A percentile compares a stretch with the other conserved stretches of the same genome.
Evolutionary conservation across 92 coral and sea anemone species (phyloP).

Genomic region (Parazoanthus darwini): DNA sequence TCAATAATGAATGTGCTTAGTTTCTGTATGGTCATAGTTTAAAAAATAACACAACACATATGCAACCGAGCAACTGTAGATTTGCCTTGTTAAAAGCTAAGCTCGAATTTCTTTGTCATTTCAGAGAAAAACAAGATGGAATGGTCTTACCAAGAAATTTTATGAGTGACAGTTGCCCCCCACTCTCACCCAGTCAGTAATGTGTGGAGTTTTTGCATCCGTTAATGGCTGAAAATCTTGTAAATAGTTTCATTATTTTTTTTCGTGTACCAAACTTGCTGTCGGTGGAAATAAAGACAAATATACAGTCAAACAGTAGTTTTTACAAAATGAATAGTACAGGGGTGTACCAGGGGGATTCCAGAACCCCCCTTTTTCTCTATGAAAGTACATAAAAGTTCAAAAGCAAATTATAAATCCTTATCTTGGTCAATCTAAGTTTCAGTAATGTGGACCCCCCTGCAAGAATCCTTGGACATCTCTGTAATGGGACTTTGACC

Average conservation of each 20-base stretch:
- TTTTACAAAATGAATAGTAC: too few relatives aligned
- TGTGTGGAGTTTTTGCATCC: not conserved
- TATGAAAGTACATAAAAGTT: too few relatives aligned
- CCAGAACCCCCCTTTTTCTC: too few relatives aligned
- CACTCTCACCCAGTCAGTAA: slow-evolving; percentile 72
- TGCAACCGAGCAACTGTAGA: not conserved
- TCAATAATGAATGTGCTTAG: too few relatives aligned
- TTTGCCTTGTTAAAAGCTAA: not conserved
- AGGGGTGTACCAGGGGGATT: too few relatives aligned
- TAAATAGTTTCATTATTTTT: not conserved
- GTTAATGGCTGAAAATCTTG: not conserved
- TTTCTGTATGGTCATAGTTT: not conserved
- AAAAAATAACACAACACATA: not conserved
- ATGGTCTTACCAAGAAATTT: slow-evolving; percentile 92
- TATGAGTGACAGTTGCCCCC: slow-evolving; percentile 91
- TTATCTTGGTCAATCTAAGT: too few relatives aligned
- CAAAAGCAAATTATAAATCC: too few relatives aligned
- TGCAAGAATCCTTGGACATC: too few relatives aligned
- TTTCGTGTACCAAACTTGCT: slow-evolving; percentile 13
- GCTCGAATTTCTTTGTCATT: slow-evolving; percentile 23
- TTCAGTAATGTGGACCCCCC: too few relatives aligned
- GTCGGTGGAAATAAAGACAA: slow-evolving; percentile 6
- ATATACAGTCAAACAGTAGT: not conserved
- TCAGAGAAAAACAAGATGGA: slow-evolving; percentile 96
- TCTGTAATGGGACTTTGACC: too few relatives aligned